These are phyloP conservation scores for Macrobrachium rosenbergii DNA, from an alignment of 1,140 invertebrate genomes.

Conservation along the genomic window DNA sequence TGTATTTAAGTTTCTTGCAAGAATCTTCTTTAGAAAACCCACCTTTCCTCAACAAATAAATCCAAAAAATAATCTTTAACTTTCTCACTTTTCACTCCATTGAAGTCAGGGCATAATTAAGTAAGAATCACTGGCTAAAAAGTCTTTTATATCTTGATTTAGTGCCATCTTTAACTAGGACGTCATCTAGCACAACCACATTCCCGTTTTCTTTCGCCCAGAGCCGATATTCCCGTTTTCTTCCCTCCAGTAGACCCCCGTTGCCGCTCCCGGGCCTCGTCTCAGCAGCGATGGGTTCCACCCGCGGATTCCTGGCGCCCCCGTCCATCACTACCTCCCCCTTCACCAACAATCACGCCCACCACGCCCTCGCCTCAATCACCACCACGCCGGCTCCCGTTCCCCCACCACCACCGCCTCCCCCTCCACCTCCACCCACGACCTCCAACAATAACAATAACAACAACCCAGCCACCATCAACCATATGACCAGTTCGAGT, in stretches of 20 bases:
- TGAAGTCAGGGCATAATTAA: too few relatives aligned
- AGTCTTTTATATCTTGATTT: not conserved
- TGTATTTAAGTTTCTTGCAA: too few relatives aligned
- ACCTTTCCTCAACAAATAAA: too few relatives aligned
- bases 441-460: constrained; percentile 54
- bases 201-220: not conserved
- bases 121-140: too few relatives aligned
- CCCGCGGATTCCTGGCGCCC: constrained; percentile 58
- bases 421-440: constrained; percentile 67
- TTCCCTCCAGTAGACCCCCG: constrained; percentile 51
- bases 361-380: not conserved
- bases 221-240: not conserved
- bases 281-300: constrained; percentile 62
- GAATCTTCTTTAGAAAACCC: too few relatives aligned
- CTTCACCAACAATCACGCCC: constrained; percentile 44
- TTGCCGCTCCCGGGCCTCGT: constrained; percentile 64
- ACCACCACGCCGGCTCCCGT: not conserved
- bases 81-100: too few relatives aligned
- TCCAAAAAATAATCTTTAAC: too few relatives aligned
- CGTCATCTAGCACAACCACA: not conserved
- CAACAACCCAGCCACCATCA: constrained; percentile 57
- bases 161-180: not conserved
- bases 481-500: constrained; percentile 32
- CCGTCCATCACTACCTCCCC: constrained; percentile 70
- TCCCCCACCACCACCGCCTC: constrained; percentile 17